phyloP scores from a whole-genome alignment of 2,888 invertebrate genomes.

The Eurytoma californica region DNA sequence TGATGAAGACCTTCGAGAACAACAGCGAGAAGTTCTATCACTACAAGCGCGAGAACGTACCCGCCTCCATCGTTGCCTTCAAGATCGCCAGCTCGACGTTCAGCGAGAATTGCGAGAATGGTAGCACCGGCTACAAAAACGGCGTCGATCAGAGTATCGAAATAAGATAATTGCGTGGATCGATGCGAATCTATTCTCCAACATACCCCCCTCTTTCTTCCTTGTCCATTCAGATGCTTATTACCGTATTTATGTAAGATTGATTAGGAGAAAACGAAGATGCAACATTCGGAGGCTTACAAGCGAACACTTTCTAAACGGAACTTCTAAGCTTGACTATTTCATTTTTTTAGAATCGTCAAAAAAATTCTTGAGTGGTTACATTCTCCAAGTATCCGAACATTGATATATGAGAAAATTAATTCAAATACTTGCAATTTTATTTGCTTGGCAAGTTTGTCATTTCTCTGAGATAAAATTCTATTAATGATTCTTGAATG shows the following conservation, averaged over 20 bases:
- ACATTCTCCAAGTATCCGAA: too few species aligned
- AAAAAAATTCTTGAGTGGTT: too few species aligned
- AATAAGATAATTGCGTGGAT: conserved; percentile 32
- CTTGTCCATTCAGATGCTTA: conserved; percentile 21
- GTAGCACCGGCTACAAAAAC: background rate
- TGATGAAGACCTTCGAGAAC: conserved; percentile 81
- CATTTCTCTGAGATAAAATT: too few species aligned
- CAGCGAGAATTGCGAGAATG: background rate
- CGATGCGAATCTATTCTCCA: too few species aligned
- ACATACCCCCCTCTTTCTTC: too few species aligned
- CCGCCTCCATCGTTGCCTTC: conserved; percentile 10
- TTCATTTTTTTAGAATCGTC: too few species aligned
- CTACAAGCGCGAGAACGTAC: conserved; percentile 72
- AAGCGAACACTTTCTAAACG: conserved; percentile 31
- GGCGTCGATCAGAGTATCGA: conserved; percentile 37
- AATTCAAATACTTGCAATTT: too few species aligned
- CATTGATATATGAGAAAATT: too few species aligned
- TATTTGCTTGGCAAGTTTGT: too few species aligned
- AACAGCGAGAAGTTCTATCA: conserved; percentile 83
- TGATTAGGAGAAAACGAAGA: conserved; percentile 8
- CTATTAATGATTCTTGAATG: too few species aligned
- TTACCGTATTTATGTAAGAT: conserved; percentile 31
- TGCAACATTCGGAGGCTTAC: conserved; percentile 4
- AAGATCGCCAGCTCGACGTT: conserved; percentile 6
- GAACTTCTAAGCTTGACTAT: background rate